A percentile compares a stretch with the other conserved stretches of the same genome.
Evolutionary conservation across 2,888 invertebrate genomes (phyloP).

Genomic region (Stenchaetothrips biformis): DNA sequence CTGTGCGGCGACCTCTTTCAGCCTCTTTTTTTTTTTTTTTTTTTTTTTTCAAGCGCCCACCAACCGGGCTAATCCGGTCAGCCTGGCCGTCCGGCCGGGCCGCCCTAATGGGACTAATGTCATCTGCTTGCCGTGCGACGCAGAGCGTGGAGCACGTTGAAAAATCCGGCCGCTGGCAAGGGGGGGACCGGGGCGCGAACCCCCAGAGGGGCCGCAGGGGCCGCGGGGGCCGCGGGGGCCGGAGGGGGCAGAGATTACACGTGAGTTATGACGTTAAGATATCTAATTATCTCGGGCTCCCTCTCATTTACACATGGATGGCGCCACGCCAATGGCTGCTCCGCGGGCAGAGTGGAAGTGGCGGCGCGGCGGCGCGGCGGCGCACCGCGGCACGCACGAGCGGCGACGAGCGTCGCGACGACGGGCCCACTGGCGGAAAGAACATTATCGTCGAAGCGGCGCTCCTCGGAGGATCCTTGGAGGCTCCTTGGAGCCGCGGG

Average conservation of each 20-base stretch:
- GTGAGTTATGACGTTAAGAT: conserved; percentile 23
- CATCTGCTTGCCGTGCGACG: neutral
- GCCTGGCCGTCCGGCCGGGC: neutral
- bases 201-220: neutral
- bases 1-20: too few species aligned
- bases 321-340: neutral
- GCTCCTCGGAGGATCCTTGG: too few species aligned
- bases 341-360: neutral
- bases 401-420: too few species aligned
- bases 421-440: too few species aligned
- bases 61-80: conserved; percentile 3
- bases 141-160: neutral
- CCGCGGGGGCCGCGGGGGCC: neutral
- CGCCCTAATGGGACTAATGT: neutral
- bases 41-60: too few species aligned
- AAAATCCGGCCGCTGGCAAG: neutral
- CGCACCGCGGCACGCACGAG: too few species aligned
- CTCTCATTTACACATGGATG: conserved; percentile 24
- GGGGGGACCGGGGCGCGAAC: too few species aligned
- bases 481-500: too few species aligned
- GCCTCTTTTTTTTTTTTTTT: too few species aligned
- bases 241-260: conserved; percentile 12
- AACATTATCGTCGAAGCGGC: too few species aligned
- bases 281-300: conserved; percentile 23
- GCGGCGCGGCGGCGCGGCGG: too few species aligned